Evolutionary conservation across 64 coral and sea anemone species (phyloP), one percentile per base, ranked within the genome.

Genomic region (Astreopora myriophthalma): DNA sequence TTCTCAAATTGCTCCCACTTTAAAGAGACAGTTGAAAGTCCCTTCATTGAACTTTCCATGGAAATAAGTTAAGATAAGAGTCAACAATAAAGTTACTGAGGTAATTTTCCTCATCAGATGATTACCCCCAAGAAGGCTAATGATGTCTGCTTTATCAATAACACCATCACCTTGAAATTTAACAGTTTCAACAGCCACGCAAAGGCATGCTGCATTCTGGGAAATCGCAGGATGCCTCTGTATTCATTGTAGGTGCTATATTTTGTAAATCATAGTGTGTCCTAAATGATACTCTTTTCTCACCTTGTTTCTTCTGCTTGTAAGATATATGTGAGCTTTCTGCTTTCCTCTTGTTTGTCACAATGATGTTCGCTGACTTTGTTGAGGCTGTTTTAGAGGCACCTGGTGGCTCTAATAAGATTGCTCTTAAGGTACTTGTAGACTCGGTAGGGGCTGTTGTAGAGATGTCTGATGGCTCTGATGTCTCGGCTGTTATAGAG

Each of bases 81-180:
- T 90, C 72, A 36, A 90, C 24, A 80, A 90, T 51, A 80, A 89
- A 76, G 87, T 89, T 89, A 78, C 87, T 76, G 48, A 90, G 48
- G 73, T 80, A 80, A 66, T 79, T 90, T 28, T 79, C 87, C 62
- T 90, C 55, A 80, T 90, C 87, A 67, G 48, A 33, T 90, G 87
- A 67, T 79, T 77, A 39, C 75, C 74, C 57, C 87, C 87, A 90
- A 72, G 33, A 62, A 90, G 87, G 20, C 55, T 73, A 71, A n/a
- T 75, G n/a, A 89, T 67, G 61, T 90, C 74, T 68, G 22, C 40
- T 37, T 26, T 32, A 67, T 77, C 32, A 38, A 65, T 79, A 62
- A 77, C 34, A 62, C 40, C 60, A 79, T 80, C 67, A 48, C 72
- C 73, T 79, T 90, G 76, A 60, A 90, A 90, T 39, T 90, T 90